phyloP scores from a whole-genome alignment of 1,140 invertebrate species.

The Drosophila parabipectinata region DNA sequence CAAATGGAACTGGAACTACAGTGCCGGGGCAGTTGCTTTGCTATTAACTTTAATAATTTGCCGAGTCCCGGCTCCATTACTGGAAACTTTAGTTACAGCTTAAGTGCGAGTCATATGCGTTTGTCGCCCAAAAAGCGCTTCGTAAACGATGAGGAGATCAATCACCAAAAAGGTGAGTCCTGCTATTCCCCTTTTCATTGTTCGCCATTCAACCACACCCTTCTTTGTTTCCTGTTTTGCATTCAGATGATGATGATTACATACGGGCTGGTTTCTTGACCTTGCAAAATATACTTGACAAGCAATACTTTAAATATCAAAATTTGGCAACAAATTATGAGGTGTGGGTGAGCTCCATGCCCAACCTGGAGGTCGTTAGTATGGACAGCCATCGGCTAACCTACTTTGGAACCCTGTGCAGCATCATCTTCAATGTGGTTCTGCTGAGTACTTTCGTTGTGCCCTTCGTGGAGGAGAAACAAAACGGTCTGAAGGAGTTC shows the following conservation, averaged over 20 bases:
- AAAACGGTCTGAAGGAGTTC: constrained; percentile 78
- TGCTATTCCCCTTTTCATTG: not conserved
- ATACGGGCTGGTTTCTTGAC: constrained; percentile 67
- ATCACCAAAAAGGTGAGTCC: constrained; percentile 59
- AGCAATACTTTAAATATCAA: constrained; percentile 59
- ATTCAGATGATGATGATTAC: constrained; percentile 73
- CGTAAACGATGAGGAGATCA: constrained; percentile 72
- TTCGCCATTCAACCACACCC: constrained; percentile 2
- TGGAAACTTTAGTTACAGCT: constrained; percentile 47
- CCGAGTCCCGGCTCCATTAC: constrained; percentile 7
- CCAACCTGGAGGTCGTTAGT: constrained; percentile 49
- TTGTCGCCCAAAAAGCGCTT: constrained; percentile 68
- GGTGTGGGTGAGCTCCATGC: constrained; percentile 63
- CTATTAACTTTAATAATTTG: constrained; percentile 55
- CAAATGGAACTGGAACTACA: constrained; percentile 65
- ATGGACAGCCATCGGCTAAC: constrained; percentile 59
- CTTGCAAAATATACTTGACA: constrained; percentile 66
- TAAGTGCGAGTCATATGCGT: constrained; percentile 64
- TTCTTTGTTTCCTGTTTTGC: constrained; percentile 7
- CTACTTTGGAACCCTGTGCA: constrained; percentile 62
- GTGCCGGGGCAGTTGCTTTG: constrained; percentile 57
- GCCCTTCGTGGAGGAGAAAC: constrained; percentile 81
- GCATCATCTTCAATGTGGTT: constrained; percentile 62
- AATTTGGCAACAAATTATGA: constrained; percentile 37
- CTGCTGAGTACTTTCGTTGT: constrained; percentile 74